Evolutionary conservation across 2,888 invertebrate species (phyloP).

Genomic region (Lasius fuliginosus): DNA sequence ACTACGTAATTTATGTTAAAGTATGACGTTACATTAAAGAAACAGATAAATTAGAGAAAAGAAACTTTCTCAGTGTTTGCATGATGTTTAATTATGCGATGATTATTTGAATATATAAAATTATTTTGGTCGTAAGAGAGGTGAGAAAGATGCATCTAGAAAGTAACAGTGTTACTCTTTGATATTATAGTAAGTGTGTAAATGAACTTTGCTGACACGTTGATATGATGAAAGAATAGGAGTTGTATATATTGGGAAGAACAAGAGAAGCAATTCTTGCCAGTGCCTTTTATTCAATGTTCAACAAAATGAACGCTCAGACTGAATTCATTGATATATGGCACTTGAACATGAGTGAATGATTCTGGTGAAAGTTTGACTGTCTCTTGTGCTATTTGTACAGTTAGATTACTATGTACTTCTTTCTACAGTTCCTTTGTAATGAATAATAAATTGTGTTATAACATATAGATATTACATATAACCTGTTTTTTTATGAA

Average conservation of each 20-base stretch:
- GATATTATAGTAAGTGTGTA: conserved; percentile 49
- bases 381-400: conserved; percentile 62
- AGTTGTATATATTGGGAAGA: conserved; percentile 53
- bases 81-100: conserved; percentile 34
- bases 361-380: conserved; percentile 62
- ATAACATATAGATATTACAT: conserved; percentile 9
- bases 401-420: conserved; percentile 62
- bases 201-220: conserved; percentile 58
- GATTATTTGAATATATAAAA: conserved; percentile 52
- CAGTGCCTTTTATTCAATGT: conserved; percentile 74
- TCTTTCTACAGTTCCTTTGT: conserved; percentile 75
- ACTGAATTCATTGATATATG: conserved; percentile 60
- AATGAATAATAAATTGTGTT: conserved; percentile 62
- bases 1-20: conserved; percentile 45
- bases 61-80: conserved; percentile 17
- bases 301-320: conserved; percentile 62
- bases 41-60: conserved; percentile 19
- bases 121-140: conserved; percentile 53
- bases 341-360: conserved; percentile 64
- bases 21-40: not conserved
- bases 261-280: conserved; percentile 66
- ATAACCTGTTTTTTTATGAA: not conserved
- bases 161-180: conserved; percentile 49
- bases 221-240: conserved; percentile 54
- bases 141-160: conserved; percentile 49